phyloP scores from a whole-genome alignment of 1,140 invertebrate genomes.

The Yoshiicerus persimilis region DNA sequence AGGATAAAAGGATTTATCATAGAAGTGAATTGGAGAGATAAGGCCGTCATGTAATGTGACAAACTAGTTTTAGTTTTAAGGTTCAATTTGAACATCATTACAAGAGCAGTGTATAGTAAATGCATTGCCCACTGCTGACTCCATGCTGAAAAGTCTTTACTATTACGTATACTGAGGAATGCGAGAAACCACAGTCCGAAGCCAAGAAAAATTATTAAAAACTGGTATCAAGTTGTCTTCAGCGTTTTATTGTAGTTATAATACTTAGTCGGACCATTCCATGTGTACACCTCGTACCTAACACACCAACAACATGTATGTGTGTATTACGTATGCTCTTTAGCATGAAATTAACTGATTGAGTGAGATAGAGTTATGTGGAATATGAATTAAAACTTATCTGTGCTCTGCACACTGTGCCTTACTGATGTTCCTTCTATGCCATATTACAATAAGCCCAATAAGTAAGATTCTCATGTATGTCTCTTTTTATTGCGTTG shows the following conservation, averaged over 20 bases:
- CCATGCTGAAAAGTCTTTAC: not conserved
- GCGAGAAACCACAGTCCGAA: slow-evolving; percentile 18
- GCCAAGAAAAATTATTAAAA: slow-evolving; percentile 19
- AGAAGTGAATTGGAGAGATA: not conserved
- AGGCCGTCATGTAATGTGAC: not conserved
- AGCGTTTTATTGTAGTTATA: not conserved
- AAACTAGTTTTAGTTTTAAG: slow-evolving; percentile 3
- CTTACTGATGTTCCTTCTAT: not conserved
- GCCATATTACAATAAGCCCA: too few relatives aligned
- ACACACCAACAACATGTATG: too few relatives aligned
- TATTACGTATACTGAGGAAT: not conserved
- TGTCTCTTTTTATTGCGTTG: too few relatives aligned
- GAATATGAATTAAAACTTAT: not conserved
- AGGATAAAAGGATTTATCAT: not conserved
- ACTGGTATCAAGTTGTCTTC: not conserved
- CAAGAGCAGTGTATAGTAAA: not conserved
- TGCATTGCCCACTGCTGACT: not conserved
- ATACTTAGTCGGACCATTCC: not conserved
- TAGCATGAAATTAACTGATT: too few relatives aligned
- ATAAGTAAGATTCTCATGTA: too few relatives aligned
- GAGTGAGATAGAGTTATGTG: not conserved
- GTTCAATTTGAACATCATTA: not conserved
- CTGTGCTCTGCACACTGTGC: too few relatives aligned
- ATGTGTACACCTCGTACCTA: too few relatives aligned
- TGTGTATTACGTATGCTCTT: too few relatives aligned